Evolutionary conservation across 2,113 vertebrate species (phyloP).

Genomic region (Gambusia affinis): DNA sequence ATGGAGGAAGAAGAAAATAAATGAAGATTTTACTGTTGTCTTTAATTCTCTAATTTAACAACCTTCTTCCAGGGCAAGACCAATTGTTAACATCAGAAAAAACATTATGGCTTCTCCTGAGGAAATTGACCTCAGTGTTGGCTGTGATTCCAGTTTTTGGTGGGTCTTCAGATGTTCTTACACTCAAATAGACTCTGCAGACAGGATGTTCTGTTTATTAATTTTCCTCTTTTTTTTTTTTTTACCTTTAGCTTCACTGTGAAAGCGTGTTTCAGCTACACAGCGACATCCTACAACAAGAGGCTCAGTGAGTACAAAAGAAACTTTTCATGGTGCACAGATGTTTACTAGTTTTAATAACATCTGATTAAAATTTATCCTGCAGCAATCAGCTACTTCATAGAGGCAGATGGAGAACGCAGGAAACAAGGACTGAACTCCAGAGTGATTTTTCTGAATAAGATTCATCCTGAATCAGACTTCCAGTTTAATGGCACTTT

Average conservation of each 20-base stretch:
- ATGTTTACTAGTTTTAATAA: neutral
- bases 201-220: slow-evolving; percentile 8
- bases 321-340: neutral
- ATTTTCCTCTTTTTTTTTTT: slow-evolving; percentile 7
- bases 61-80: slow-evolving; percentile 83
- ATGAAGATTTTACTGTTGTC: slow-evolving; percentile 14
- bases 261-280: slow-evolving; percentile 89
- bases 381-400: slow-evolving; percentile 82
- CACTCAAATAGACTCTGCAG: neutral
- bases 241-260: slow-evolving; percentile 84
- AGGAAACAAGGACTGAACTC: slow-evolving; percentile 83
- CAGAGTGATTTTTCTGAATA: slow-evolving; percentile 84
- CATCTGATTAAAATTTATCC: slow-evolving; percentile 8
- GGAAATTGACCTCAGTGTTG: slow-evolving; percentile 78
- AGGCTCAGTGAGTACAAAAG: slow-evolving; percentile 84
- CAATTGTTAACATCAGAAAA: slow-evolving; percentile 87
- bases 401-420: slow-evolving; percentile 88
- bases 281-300: slow-evolving; percentile 84
- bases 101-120: slow-evolving; percentile 84
- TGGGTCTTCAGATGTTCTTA: slow-evolving; percentile 58
- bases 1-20: neutral
- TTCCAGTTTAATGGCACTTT: slow-evolving; percentile 79
- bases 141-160: slow-evolving; percentile 85
- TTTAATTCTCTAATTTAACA: slow-evolving; percentile 14
- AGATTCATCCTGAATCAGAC: slow-evolving; percentile 70